Conservation (phyloP, 2,113 vertebrate species). For the Pachypanchax playfairii region DNA sequence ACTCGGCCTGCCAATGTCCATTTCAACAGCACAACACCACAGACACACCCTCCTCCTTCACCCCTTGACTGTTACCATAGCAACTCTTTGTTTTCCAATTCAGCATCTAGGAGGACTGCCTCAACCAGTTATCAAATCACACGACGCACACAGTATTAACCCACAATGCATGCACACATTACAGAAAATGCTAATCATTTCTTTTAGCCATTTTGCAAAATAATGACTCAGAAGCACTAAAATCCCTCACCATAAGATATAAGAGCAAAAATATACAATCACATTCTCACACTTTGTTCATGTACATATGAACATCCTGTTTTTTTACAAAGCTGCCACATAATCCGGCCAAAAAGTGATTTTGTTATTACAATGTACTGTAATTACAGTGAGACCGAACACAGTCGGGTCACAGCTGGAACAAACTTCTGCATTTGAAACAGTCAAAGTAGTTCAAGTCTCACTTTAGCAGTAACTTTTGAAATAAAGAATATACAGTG, state of each 20-base stretch:
- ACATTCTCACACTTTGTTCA: too few species aligned
- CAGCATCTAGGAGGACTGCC: slow-evolving; percentile 41
- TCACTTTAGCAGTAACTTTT: too few species aligned
- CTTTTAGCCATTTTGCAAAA: slow-evolving; percentile 8
- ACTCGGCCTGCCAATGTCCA: slow-evolving; percentile 59
- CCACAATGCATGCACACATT: slow-evolving; percentile 19
- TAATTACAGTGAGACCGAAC: too few species aligned
- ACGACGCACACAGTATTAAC: slow-evolving; percentile 32
- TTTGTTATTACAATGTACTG: too few species aligned
- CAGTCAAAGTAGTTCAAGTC: too few species aligned
- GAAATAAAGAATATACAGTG: too few species aligned
- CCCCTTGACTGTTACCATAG: slow-evolving; percentile 69
- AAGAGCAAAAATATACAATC: background rate
- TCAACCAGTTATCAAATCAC: slow-evolving; percentile 46
- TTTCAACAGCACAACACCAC: slow-evolving; percentile 48
- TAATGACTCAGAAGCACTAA: too few species aligned
- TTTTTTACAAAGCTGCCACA: too few species aligned
- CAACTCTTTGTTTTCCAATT: slow-evolving; percentile 65
- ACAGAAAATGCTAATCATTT: slow-evolving; percentile 8
- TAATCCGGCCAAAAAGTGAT: too few species aligned
- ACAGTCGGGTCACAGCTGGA: too few species aligned
- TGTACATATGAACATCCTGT: too few species aligned
- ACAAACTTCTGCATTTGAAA: too few species aligned
- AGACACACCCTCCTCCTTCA: slow-evolving; percentile 70
- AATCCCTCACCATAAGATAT: background rate